These are phyloP conservation scores for Crepidodera aurea DNA, from an alignment of 2,888 invertebrate species.

Conservation along the genomic window DNA sequence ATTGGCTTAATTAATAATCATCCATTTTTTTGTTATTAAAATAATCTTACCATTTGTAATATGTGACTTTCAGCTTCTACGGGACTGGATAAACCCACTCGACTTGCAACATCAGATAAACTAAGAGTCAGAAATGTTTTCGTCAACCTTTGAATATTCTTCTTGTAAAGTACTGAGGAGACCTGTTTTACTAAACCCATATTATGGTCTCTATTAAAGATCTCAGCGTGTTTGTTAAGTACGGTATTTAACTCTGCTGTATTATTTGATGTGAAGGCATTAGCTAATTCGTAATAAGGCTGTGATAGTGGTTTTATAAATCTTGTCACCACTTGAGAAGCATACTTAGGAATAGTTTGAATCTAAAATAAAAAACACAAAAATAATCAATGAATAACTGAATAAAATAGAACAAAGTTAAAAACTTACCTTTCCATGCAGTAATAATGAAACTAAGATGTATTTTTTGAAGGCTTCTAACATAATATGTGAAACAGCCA, in stretches of 20 bases:
- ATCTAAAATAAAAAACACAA: constrained; percentile 57
- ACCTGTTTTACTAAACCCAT: constrained; percentile 86
- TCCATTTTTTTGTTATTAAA: too few species aligned
- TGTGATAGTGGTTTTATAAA: constrained; percentile 86
- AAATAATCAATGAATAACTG: too few species aligned
- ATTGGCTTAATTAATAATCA: too few species aligned
- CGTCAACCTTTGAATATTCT: constrained; percentile 95
- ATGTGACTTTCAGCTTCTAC: constrained; percentile 93
- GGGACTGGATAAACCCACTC: constrained; percentile 86
- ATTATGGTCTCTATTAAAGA: constrained; percentile 80
- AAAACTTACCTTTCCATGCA: constrained; percentile 83
- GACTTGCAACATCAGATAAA: constrained; percentile 85
- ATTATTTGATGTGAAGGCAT: constrained; percentile 80
- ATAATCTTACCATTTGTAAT: constrained; percentile 83
- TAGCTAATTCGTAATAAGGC: constrained; percentile 88
- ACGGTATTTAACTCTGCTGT: constrained; percentile 74
- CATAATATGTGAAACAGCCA: constrained; percentile 96
- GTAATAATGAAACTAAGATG: constrained; percentile 88
- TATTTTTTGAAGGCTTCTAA: constrained; percentile 97
- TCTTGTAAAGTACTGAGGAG: constrained; percentile 88
- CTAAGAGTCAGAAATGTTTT: constrained; percentile 93
- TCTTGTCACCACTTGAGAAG: constrained; percentile 86
- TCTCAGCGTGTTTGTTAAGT: constrained; percentile 81
- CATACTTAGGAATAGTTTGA: constrained; percentile 84
- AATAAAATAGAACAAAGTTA: background rate